Percentiles rank a stretch among this genome's conserved stretches.
phyloP scores from a whole-genome alignment of 2,113 vertebrate genomes.

The Periophthalmodon schlosseri region DNA sequence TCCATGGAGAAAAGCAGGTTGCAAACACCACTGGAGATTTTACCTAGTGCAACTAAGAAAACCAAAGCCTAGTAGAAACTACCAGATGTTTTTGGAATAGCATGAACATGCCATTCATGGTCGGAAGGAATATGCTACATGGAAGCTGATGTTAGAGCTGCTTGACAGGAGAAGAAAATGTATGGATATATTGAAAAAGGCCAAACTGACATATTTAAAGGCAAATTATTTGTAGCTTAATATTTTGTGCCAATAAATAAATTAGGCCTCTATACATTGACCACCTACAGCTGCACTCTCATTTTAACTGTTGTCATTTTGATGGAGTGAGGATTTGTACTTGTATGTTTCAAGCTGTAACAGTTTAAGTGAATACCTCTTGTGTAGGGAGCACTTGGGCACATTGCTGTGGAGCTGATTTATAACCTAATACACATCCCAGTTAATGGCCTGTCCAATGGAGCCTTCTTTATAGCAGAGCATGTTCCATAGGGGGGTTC shows the following conservation, averaged over 20 bases:
- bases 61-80: no score
- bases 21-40: no score
- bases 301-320: slow-evolving; percentile 5
- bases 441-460: slow-evolving; percentile 55
- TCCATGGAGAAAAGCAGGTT: no score
- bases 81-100: no score
- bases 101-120: no score
- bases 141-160: no score
- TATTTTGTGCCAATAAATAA: background rate
- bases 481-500: slow-evolving; percentile 16
- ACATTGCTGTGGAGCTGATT: slow-evolving; percentile 45
- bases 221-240: background rate
- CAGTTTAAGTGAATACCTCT: slow-evolving; percentile 17
- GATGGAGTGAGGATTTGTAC: slow-evolving; percentile 16
- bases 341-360: slow-evolving; percentile 24
- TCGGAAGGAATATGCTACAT: no score
- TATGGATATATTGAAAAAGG: background rate
- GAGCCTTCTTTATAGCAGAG: slow-evolving; percentile 49
- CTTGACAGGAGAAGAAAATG: no score
- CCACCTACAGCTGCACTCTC: background rate
- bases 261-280: background rate
- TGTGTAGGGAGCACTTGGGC: slow-evolving; percentile 26
- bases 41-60: no score
- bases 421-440: slow-evolving; percentile 34
- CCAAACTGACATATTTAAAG: background rate